phyloP scores from a whole-genome alignment of 2,888 invertebrate genomes.

The Metopia argyrocephala region DNA sequence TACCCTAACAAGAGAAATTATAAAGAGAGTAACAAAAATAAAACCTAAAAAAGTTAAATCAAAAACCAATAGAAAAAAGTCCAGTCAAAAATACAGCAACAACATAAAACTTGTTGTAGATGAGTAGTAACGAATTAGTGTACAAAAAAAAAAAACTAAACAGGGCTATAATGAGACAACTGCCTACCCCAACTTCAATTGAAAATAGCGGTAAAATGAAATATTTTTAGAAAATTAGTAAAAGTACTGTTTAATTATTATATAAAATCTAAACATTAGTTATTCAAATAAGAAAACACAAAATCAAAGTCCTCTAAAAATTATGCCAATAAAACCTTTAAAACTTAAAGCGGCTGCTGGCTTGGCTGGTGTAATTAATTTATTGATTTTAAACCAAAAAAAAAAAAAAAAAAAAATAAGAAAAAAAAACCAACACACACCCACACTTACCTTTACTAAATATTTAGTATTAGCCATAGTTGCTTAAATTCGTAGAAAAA shows the following conservation, averaged over 20 bases:
- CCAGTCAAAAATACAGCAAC: background rate
- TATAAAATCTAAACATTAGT: too few species aligned
- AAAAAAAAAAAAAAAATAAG: constrained; percentile 18
- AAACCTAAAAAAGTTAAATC: constrained; percentile 39
- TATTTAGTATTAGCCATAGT: constrained; percentile 51
- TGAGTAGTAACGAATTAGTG: constrained; percentile 61
- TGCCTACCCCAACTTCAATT: constrained; percentile 51
- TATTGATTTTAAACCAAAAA: constrained; percentile 60
- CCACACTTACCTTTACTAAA: constrained; percentile 53
- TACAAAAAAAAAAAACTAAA: constrained; percentile 34
- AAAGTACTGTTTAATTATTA: too few species aligned
- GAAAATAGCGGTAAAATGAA: constrained; percentile 57
- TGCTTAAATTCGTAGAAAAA: too few species aligned
- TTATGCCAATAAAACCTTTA: background rate
- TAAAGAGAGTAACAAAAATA: constrained; percentile 56
- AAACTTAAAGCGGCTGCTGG: constrained; percentile 47
- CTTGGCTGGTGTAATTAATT: constrained; percentile 56
- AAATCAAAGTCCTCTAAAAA: too few species aligned
- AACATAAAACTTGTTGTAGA: constrained; percentile 28
- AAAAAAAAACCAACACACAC: background rate
- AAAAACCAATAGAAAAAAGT: constrained; percentile 26
- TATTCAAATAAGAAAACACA: too few species aligned
- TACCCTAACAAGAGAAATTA: background rate
- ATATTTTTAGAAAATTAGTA: constrained; percentile 4
- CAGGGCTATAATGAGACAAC: constrained; percentile 61